phyloP scores from a whole-genome alignment of 2,888 invertebrate genomes.

The Eupelmus urozonus region DNA sequence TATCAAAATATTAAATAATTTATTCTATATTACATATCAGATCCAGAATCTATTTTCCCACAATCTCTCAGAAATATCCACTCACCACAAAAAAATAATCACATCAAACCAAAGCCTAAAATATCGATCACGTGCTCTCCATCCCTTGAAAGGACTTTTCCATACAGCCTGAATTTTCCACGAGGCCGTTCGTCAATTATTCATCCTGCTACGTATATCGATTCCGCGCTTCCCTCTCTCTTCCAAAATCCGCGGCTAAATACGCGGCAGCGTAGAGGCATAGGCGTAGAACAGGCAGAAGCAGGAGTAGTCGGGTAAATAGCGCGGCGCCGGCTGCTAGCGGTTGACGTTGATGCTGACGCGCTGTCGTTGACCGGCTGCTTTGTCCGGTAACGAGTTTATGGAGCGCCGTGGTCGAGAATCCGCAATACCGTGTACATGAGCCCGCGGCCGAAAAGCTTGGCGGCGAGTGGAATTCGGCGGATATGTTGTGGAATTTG shows the following conservation, averaged over 20 bases:
- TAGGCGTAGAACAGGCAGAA: no score
- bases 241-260: slow-evolving; percentile 6
- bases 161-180: slow-evolving; percentile 13
- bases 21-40: no score
- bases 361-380: background rate
- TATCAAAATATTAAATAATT: no score
- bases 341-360: slow-evolving; percentile 48
- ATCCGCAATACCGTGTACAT: background rate
- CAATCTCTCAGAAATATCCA: no score
- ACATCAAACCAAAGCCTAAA: slow-evolving; percentile 3
- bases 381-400: slow-evolving; percentile 3
- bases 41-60: no score
- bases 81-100: no score
- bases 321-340: background rate
- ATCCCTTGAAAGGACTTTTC: background rate
- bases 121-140: slow-evolving; percentile 11
- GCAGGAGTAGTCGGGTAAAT: no score
- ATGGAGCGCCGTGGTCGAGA: background rate
- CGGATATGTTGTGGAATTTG: no score
- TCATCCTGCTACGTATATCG: slow-evolving; percentile 43
- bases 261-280: slow-evolving; percentile 2
- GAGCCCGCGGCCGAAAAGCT: no score
- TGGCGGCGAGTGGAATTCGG: no score
- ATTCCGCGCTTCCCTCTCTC: slow-evolving; percentile 1
- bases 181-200: slow-evolving; percentile 51